phyloP scores from a whole-genome alignment of 2,797 vertebrate genomes.

The Myotis daubentonii region DNA sequence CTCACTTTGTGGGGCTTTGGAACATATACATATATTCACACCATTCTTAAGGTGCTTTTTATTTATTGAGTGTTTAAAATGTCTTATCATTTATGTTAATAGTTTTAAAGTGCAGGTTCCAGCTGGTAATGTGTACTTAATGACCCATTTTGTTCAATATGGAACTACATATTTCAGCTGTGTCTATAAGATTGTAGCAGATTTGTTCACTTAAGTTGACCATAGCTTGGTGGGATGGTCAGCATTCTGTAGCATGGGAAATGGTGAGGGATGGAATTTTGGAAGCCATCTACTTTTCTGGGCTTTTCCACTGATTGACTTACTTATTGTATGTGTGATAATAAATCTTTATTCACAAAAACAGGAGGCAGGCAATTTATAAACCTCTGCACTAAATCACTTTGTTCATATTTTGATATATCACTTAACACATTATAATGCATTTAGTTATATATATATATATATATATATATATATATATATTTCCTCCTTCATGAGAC shows the following conservation, averaged over 20 bases:
- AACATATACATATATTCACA: slow-evolving; percentile 33
- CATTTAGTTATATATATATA: not conserved
- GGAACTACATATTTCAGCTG: slow-evolving; percentile 14
- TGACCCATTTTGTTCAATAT: not conserved
- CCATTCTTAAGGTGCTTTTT: slow-evolving; percentile 31
- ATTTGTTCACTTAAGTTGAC: slow-evolving; percentile 15
- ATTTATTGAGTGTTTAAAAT: slow-evolving; percentile 42
- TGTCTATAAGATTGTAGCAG: slow-evolving; percentile 9
- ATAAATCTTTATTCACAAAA: slow-evolving; percentile 44
- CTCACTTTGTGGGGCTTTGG: slow-evolving; percentile 48
- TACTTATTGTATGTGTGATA: not conserved
- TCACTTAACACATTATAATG: not conserved
- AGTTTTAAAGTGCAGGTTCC: slow-evolving; percentile 29
- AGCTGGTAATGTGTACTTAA: not conserved
- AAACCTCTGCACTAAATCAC: not conserved
- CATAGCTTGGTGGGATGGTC: not conserved
- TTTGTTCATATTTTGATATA: not conserved
- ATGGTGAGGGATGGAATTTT: not conserved
- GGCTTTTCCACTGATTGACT: not conserved
- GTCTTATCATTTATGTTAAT: slow-evolving; percentile 29
- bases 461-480: too few relatives aligned
- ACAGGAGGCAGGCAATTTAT: not conserved
- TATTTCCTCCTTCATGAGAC: not conserved
- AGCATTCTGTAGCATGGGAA: not conserved
- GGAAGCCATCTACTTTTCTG: not conserved